A percentile compares a stretch with the other conserved stretches of the same genome.
These are phyloP conservation scores for Drosophila recens DNA, from an alignment of 2,888 invertebrate genomes.

Conservation along the genomic window DNA sequence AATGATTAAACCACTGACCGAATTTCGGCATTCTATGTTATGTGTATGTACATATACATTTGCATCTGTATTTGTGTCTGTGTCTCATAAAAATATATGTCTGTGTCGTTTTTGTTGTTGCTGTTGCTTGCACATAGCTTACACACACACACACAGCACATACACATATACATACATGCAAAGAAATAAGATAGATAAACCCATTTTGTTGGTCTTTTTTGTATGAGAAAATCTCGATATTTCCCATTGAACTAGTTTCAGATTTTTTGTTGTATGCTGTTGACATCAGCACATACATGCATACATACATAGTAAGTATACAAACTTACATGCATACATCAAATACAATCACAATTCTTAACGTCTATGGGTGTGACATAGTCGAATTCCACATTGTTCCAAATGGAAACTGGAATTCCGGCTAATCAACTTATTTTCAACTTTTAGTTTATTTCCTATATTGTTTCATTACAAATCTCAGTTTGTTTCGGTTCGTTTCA, in stretches of 20 bases:
- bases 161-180: slow-evolving; percentile 17
- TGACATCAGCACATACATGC: slow-evolving; percentile 27
- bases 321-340: slow-evolving; percentile 2
- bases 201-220: slow-evolving; percentile 59
- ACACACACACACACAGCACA: slow-evolving; percentile 38
- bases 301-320: slow-evolving; percentile 2
- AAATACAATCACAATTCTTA: background rate
- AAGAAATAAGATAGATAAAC: slow-evolving; percentile 50
- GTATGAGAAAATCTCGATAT: slow-evolving; percentile 69
- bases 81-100: slow-evolving; percentile 1
- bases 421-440: slow-evolving; percentile 17
- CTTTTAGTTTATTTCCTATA: slow-evolving; percentile 15
- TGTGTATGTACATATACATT: slow-evolving; percentile 19
- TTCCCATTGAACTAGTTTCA: slow-evolving; percentile 80
- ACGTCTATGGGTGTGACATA: slow-evolving; percentile 15
- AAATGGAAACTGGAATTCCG: slow-evolving; percentile 28
- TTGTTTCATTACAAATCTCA: slow-evolving; percentile 9
- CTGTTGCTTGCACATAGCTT: slow-evolving; percentile 56
- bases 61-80: slow-evolving; percentile 34
- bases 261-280: slow-evolving; percentile 39
- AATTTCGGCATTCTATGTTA: slow-evolving; percentile 61
- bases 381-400: slow-evolving; percentile 21
- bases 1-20: slow-evolving; percentile 78
- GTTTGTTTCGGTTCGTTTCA: slow-evolving; percentile 22
- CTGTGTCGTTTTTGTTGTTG: slow-evolving; percentile 57